Conservation (phyloP, 2,113 vertebrate species). For the Dendrocopos noguchii region DNA sequence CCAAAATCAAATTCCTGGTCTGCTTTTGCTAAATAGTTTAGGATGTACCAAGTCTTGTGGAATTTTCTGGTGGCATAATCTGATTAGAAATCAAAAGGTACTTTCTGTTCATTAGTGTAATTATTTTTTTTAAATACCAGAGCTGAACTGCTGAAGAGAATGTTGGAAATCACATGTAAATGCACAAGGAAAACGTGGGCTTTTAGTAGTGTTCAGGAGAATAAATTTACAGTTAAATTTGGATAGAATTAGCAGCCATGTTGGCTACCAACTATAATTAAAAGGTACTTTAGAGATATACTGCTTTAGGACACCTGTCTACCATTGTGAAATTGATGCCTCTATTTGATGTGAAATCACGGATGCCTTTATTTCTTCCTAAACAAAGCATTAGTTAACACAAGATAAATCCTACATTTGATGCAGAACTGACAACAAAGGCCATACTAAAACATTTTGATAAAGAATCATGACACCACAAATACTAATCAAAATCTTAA, state of each 20-base stretch:
- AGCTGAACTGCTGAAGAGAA: not conserved
- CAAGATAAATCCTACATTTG: not conserved
- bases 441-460: not conserved
- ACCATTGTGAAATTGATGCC: not conserved
- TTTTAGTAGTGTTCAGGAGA: not conserved
- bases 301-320: not conserved
- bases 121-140: not conserved
- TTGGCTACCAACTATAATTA: not conserved
- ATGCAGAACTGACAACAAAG: not conserved
- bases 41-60: not conserved
- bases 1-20: not conserved
- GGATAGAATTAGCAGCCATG: not conserved
- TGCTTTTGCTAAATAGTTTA: not conserved
- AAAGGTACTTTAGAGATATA: not conserved
- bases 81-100: not conserved
- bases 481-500: not conserved
- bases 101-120: not conserved
- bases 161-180: not conserved
- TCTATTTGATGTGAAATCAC: no score
- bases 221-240: not conserved
- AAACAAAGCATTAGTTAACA: not conserved
- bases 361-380: not conserved
- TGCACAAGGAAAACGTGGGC: not conserved
- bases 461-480: not conserved
- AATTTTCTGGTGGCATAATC: not conserved